These are phyloP conservation scores for Platyrinchus mystaceus DNA, from an alignment of 2,797 vertebrate species.

Conservation along the genomic window DNA sequence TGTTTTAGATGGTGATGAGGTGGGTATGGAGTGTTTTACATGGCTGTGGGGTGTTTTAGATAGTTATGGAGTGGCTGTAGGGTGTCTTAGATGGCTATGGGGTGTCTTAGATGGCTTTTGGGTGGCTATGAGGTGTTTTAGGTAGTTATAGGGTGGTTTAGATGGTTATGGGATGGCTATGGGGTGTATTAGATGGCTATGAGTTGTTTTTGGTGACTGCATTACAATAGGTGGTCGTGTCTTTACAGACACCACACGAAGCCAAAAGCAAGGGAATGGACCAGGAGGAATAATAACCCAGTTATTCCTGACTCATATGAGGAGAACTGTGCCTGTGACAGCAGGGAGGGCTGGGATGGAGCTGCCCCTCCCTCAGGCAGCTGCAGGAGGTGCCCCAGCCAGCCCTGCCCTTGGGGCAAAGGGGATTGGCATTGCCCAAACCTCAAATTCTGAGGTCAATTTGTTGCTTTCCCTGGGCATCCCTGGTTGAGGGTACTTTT, in stretches of 20 bases:
- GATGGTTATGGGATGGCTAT: fast-evolving
- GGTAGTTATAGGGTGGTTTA: too few relatives aligned
- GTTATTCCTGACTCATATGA: fast-evolving
- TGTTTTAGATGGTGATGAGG: too few relatives aligned
- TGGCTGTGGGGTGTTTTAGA: background rate
- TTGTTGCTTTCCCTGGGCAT: background rate
- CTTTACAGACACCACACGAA: fast-evolving
- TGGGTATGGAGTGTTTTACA: background rate
- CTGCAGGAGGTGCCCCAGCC: background rate
- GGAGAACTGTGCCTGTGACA: fast-evolving
- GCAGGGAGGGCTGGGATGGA: background rate
- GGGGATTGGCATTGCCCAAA: background rate
- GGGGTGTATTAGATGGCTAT: fast-evolving
- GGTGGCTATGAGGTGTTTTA: background rate
- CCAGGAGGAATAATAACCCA: background rate
- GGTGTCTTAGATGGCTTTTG: background rate
- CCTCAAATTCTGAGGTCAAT: fast-evolving
- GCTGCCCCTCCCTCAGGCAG: background rate
- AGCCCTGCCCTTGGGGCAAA: background rate
- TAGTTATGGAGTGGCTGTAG: fast-evolving
- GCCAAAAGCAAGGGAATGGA: too few relatives aligned
- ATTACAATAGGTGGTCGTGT: fast-evolving
- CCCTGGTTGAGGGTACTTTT: fast-evolving
- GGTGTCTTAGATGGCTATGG: background rate
- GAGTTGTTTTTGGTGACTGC: background rate